These are phyloP conservation scores for Myxocyprinus asiaticus DNA, from an alignment of 2,113 vertebrate genomes.

Conservation along the genomic window DNA sequence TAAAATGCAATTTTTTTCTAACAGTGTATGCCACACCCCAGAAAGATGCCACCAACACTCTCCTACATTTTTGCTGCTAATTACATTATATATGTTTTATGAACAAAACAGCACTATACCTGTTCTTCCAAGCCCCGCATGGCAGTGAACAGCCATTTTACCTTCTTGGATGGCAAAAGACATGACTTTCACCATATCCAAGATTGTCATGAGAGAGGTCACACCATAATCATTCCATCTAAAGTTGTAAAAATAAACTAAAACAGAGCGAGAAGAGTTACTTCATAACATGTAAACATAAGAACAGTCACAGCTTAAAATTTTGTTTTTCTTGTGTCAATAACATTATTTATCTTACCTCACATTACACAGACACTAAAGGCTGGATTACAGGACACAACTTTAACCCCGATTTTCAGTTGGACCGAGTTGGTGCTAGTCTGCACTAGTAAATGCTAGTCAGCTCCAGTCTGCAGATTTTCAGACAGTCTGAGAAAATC, in stretches of 20 bases:
- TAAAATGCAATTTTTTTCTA: too few species aligned
- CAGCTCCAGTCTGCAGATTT: too few species aligned
- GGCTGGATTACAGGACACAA: too few species aligned
- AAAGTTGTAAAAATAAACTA: conserved; percentile 99
- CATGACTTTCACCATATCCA: conserved; percentile 99
- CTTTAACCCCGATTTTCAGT: too few species aligned
- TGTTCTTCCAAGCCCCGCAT: conserved; percentile 79
- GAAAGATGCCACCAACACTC: too few species aligned
- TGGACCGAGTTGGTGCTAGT: too few species aligned
- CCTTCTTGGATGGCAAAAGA: conserved; percentile 93
- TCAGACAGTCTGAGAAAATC: too few species aligned
- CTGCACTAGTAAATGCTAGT: too few species aligned
- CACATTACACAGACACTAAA: neutral
- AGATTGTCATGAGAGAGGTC: conserved; percentile 92
- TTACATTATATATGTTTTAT: neutral
- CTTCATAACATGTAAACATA: neutral
- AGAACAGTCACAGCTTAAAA: neutral
- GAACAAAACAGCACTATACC: conserved; percentile 67
- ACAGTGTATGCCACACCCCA: too few species aligned
- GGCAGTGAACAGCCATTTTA: conserved; percentile 82
- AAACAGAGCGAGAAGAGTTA: conserved; percentile 47
- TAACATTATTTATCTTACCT: neutral
- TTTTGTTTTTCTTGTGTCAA: neutral
- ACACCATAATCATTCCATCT: conserved; percentile 98
- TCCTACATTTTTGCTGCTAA: too few species aligned